These are phyloP conservation scores for Nesospiza acunhae DNA, from an alignment of 2,113 vertebrate species.

Conservation along the genomic window DNA sequence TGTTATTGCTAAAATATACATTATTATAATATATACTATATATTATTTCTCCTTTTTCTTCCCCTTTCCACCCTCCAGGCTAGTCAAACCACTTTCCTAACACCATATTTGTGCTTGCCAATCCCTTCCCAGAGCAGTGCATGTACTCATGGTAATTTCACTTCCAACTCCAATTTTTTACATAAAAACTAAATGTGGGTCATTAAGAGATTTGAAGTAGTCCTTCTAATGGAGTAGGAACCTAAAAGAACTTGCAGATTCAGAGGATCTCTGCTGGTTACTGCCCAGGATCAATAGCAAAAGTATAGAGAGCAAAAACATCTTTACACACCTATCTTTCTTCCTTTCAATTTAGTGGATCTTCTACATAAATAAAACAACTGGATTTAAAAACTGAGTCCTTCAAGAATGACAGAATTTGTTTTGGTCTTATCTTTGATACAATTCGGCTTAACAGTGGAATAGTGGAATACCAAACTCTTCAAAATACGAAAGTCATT, in stretches of 20 bases:
- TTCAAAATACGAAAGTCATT: neutral
- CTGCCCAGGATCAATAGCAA: neutral
- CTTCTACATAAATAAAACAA: neutral
- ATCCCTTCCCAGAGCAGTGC: neutral
- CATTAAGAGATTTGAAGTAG: neutral
- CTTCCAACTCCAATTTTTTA: neutral
- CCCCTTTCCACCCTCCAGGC: neutral
- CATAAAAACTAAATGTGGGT: neutral
- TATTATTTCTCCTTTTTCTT: neutral
- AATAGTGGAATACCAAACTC: neutral
- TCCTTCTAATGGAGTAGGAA: neutral
- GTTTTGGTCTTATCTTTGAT: neutral
- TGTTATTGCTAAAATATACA: neutral
- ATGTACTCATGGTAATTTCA: neutral
- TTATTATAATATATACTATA: neutral
- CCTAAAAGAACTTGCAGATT: neutral
- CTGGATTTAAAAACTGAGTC: neutral
- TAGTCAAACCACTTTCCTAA: neutral
- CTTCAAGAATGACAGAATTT: neutral
- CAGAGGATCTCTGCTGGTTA: neutral
- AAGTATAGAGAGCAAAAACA: neutral
- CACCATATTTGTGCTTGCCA: neutral
- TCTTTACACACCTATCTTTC: neutral
- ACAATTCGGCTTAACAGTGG: neutral
- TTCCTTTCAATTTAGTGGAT: neutral